These are phyloP conservation scores for Stylophora pistillata DNA, from an alignment of 64 coral and sea anemone genomes.

Conservation along the genomic window DNA sequence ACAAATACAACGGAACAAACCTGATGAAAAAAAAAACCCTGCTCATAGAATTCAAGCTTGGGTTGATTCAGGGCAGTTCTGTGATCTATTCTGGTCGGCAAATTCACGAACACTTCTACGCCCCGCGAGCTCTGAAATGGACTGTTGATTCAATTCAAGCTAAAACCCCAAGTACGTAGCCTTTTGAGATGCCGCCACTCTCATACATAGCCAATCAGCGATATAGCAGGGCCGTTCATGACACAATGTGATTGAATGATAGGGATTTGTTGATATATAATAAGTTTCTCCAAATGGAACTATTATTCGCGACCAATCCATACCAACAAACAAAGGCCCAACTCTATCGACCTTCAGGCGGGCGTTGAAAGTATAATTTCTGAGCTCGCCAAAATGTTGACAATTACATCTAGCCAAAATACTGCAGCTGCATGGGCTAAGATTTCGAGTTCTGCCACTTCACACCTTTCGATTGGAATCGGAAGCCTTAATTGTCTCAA, in stretches of 20 bases:
- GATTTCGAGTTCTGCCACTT: constrained; percentile 36
- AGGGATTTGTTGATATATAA: constrained; percentile 99
- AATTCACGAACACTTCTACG: constrained; percentile 23
- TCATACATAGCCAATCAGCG: constrained; percentile 77
- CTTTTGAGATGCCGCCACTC: constrained; percentile 97
- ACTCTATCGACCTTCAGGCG: constrained; percentile 6
- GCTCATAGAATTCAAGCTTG: constrained; percentile 54
- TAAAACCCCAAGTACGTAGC: constrained; percentile 53
- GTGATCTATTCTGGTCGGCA: constrained; percentile 41
- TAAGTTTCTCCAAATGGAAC: constrained; percentile 96
- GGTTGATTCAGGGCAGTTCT: constrained; percentile 42
- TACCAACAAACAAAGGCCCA: constrained; percentile 76
- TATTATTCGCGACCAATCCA: constrained; percentile 93
- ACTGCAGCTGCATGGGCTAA: constrained; percentile 1
- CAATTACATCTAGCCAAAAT: constrained; percentile 51
- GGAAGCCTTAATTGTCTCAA: constrained; percentile 81
- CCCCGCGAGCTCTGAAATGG: constrained; percentile 8
- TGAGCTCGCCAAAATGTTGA: constrained; percentile 67
- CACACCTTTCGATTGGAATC: constrained; percentile 87
- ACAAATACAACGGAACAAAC: constrained; percentile 74
- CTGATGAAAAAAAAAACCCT: constrained; percentile 63
- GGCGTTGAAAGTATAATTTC: constrained; percentile 35
- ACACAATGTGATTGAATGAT: constrained; percentile 99
- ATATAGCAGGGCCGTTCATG: constrained; percentile 52
- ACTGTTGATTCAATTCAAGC: constrained; percentile 51